These are phyloP conservation scores for Pemphredon lugubris DNA, from an alignment of 2,888 invertebrate genomes.

Conservation along the genomic window DNA sequence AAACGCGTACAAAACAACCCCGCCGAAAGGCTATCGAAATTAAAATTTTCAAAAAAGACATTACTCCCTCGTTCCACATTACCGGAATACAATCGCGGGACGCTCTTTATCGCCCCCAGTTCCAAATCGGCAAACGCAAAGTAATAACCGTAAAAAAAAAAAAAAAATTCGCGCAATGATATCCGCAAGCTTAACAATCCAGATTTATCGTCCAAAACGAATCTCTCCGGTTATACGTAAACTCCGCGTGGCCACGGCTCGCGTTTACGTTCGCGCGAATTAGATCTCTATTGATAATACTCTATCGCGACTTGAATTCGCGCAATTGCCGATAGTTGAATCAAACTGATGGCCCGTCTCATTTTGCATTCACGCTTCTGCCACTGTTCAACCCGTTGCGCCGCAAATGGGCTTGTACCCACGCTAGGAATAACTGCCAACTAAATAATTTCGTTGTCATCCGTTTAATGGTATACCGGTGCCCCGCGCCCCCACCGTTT, in stretches of 20 bases:
- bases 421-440: slow-evolving; percentile 60
- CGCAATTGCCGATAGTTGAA: slow-evolving; percentile 55
- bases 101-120: too few species aligned
- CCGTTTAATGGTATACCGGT: slow-evolving; percentile 53
- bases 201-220: too few species aligned
- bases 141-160: too few species aligned
- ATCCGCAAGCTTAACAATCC: too few species aligned
- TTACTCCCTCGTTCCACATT: too few species aligned
- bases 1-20: too few species aligned
- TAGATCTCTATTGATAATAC: slow-evolving; percentile 45
- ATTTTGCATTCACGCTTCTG: slow-evolving; percentile 51
- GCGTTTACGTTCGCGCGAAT: slow-evolving; percentile 20
- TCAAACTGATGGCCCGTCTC: slow-evolving; percentile 44
- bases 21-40: too few species aligned
- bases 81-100: too few species aligned
- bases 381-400: slow-evolving; percentile 22
- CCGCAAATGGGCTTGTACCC: slow-evolving; percentile 52
- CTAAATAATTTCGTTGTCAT: slow-evolving; percentile 66
- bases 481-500: slow-evolving; percentile 26
- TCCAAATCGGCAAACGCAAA: too few species aligned
- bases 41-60: too few species aligned
- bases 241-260: background rate
- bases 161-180: too few species aligned
- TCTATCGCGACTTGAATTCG: slow-evolving; percentile 38
- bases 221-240: too few species aligned